Base-by-base conservation (phyloP, 2,113 vertebrate genomes). In the Motacilla tschutschensis region DNA sequence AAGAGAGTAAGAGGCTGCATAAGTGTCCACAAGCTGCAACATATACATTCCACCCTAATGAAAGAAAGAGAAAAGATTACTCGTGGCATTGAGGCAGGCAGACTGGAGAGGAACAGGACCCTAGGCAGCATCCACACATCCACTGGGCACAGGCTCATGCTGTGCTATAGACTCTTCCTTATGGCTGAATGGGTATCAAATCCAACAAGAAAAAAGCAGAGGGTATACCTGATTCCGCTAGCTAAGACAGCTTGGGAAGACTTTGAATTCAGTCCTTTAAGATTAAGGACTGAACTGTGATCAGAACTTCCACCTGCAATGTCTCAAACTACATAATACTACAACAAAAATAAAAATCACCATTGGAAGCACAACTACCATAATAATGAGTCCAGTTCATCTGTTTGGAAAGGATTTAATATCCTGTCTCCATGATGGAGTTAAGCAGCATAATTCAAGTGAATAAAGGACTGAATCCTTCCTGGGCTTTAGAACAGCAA, bases 1-100 rank as follows among this genome's bases (percentile, higher is more conserved):
- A 1, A 98, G 97, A 48, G 98, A 98, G 9, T 98, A 98, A 58
- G 98, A 98, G 36, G 98, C 98, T 46, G 98, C 98, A 0, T 97
- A 98, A 0, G 97, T 98, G 81, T 98, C 98, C 93, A 98, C 98
- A 22, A 98, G 97, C 93, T 98, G 98, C n/a, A 98, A 95, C 98
- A 98, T 98, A 65, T 98, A 98, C 94, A 98, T 98, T 35, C 98
- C 98, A 89, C 97, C 98, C 98, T 98, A 86, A 71, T 25, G 44
- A 16, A 40, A 73, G 87, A 92, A 86, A 66, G 14, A 94, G 3
- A 75, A n/a, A 87, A 64, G 26, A 33, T 94, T 64, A 84, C 18
- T 48, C 2, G 1, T 41, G 33, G 21, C 14, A 10, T 1, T 11
- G 36, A 62, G 64, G 54, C 0, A n/a, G 75, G 33, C 16, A 70